Evolutionary conservation across 2,888 invertebrate genomes (phyloP).

Genomic region (Lydus trimaculatus): DNA sequence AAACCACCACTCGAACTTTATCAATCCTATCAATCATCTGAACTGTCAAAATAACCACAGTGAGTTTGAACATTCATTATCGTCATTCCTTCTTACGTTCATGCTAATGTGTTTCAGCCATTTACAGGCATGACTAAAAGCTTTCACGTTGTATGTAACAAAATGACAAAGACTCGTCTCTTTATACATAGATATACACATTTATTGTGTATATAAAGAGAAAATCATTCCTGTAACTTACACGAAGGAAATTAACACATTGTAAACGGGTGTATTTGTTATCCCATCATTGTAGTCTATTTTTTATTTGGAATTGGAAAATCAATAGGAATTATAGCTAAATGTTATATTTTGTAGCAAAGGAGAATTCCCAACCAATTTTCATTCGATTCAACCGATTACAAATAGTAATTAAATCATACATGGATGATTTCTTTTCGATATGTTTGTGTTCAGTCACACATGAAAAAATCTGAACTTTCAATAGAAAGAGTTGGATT

Average conservation of each 20-base stretch:
- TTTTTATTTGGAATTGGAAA: neutral
- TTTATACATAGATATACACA: neutral
- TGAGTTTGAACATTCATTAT: slow-evolving; percentile 37
- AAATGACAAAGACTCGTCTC: slow-evolving; percentile 19
- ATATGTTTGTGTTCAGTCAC: neutral
- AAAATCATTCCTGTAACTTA: neutral
- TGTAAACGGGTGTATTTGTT: neutral
- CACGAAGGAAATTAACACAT: neutral
- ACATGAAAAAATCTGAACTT: neutral
- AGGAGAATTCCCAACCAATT: neutral
- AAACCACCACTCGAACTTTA: slow-evolving; percentile 35
- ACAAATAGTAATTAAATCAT: neutral
- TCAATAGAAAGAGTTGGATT: neutral
- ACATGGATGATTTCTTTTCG: neutral
- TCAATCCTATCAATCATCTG: slow-evolving; percentile 40
- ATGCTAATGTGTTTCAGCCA: slow-evolving; percentile 32
- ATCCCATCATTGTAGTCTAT: neutral
- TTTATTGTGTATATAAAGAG: neutral
- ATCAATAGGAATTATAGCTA: neutral
- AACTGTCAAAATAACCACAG: slow-evolving; percentile 41
- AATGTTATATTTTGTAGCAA: neutral
- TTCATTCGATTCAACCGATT: neutral
- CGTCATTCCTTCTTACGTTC: slow-evolving; percentile 32
- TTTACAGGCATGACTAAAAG: slow-evolving; percentile 33
- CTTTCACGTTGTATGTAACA: slow-evolving; percentile 20